Base-by-base conservation (phyloP, 2,888 invertebrate genomes). In the Orthosia gracilis region DNA sequence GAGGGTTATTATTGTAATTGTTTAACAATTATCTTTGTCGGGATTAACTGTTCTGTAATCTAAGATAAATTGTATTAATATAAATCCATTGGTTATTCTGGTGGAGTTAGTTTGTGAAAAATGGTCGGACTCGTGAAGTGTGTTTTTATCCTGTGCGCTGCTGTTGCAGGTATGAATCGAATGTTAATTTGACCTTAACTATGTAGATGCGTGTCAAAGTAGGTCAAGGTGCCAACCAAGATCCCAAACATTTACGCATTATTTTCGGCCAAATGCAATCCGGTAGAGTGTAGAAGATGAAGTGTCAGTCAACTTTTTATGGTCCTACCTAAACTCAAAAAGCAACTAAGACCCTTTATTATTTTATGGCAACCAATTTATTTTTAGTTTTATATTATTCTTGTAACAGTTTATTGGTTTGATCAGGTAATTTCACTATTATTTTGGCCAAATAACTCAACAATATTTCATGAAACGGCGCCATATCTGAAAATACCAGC, bases 61-160 rank as follows among this genome's bases (percentile, higher is more conserved):
- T 66, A 76, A 75, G 93, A 93, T 94, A 94, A 93, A 83, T 84
- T 73, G 21, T 82, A 70, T 89, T 90, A 85, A 90, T 93, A 94
- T 92, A 94, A 83, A 88, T 82, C 65, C 47, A 40, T 74, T 66
- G 70, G 70, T 76, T 73, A 50, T 69, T 77, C 76, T 49, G 47
- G 69, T 58, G 45, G 50, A 31, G 63, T 77, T 70, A 84, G 81
- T 88, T 84, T 72, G 73, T 69, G 55, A 80, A 93, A 90, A 89
- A 95, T 95, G 95, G 89, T 82, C 78, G 85, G 87, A 76, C 72
- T 92, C 26, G 87, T 87, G 74, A 94, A 92, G 90, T 91, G 92
- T 85, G 87, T 86, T 70, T 58, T 95, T 11, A 55, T 95, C 54
- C 66, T 94, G 78, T 89, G 91, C 81, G 93, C 89, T 91, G 94